Evolutionary conservation across 2,888 invertebrate genomes (phyloP).

Genomic region (Aplocera efformata): DNA sequence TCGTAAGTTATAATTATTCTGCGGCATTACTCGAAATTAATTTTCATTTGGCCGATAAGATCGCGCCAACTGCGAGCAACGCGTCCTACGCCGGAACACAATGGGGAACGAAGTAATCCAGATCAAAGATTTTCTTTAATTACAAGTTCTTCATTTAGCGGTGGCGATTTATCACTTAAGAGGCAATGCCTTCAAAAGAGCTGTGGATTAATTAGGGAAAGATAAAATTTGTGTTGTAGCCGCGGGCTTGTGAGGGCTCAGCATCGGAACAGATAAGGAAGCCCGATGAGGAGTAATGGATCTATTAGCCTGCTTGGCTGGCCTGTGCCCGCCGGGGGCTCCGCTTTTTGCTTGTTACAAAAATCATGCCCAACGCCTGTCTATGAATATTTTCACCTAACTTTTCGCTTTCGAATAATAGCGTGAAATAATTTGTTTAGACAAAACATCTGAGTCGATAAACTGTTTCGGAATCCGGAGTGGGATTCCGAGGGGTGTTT

Average conservation of each 20-base stretch:
- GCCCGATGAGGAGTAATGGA: slow-evolving; percentile 64
- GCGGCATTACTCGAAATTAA: slow-evolving; percentile 31
- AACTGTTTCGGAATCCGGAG: slow-evolving; percentile 45
- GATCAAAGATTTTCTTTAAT: slow-evolving; percentile 70
- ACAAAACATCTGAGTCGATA: slow-evolving; percentile 54
- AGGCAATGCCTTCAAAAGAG: slow-evolving; percentile 64
- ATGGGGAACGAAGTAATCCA: slow-evolving; percentile 51
- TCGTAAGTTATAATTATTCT: slow-evolving; percentile 24
- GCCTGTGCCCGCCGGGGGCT: slow-evolving; percentile 36
- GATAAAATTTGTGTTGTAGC: slow-evolving; percentile 74
- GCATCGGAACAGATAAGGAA: slow-evolving; percentile 64
- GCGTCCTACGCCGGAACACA: slow-evolving; percentile 35
- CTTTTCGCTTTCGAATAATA: slow-evolving; percentile 43
- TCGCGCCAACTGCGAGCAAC: slow-evolving; percentile 22
- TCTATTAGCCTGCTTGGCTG: slow-evolving; percentile 55
- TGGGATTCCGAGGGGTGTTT: slow-evolving; percentile 41
- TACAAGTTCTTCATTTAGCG: slow-evolving; percentile 62
- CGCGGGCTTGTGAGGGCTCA: slow-evolving; percentile 62
- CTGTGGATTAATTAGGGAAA: slow-evolving; percentile 72
- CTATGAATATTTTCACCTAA: slow-evolving; percentile 49
- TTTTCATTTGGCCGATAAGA: slow-evolving; percentile 33
- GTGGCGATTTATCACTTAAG: slow-evolving; percentile 67
- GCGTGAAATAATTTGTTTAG: slow-evolving; percentile 48
- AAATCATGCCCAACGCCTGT: slow-evolving; percentile 48
- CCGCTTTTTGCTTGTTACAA: slow-evolving; percentile 49